Conservation (phyloP, 2,888 invertebrate genomes). For the Carpatolechia fugitivella region DNA sequence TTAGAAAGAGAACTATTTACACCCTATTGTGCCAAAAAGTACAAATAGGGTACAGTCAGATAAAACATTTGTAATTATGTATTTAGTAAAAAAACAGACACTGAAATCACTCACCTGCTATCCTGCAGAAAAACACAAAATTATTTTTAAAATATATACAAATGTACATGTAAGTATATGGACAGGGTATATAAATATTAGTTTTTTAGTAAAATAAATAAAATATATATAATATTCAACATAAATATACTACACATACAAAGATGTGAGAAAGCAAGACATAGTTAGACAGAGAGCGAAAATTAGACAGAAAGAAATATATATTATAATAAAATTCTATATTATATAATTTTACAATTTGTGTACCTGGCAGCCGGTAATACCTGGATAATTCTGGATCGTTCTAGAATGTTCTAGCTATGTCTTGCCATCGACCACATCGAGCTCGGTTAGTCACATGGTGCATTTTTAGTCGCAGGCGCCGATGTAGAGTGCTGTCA, state of each 20-base stretch:
- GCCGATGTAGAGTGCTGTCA: constrained; percentile 24
- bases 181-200: constrained; percentile 31
- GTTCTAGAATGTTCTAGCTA: constrained; percentile 45
- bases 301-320: constrained; percentile 35
- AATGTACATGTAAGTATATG: constrained; percentile 16
- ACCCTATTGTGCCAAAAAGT: too few relatives aligned
- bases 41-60: too few relatives aligned
- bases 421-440: constrained; percentile 78
- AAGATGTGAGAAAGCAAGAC: constrained; percentile 75
- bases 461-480: constrained; percentile 13
- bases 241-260: constrained; percentile 25
- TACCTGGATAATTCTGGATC: constrained; percentile 27
- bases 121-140: constrained; percentile 9
- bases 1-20: too few relatives aligned
- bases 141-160: constrained; percentile 8
- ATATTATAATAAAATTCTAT: constrained; percentile 33
- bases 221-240: constrained; percentile 26
- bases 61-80: neutral
- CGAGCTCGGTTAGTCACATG: constrained; percentile 69
- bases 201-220: constrained; percentile 36
- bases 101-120: constrained; percentile 34
- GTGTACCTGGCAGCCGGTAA: constrained; percentile 52
- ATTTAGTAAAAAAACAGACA: constrained; percentile 9
- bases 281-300: constrained; percentile 69
- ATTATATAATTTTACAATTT: constrained; percentile 17